These are phyloP conservation scores for Psittacula derbiana DNA, from an alignment of 2,797 vertebrate genomes.

Conservation along the genomic window DNA sequence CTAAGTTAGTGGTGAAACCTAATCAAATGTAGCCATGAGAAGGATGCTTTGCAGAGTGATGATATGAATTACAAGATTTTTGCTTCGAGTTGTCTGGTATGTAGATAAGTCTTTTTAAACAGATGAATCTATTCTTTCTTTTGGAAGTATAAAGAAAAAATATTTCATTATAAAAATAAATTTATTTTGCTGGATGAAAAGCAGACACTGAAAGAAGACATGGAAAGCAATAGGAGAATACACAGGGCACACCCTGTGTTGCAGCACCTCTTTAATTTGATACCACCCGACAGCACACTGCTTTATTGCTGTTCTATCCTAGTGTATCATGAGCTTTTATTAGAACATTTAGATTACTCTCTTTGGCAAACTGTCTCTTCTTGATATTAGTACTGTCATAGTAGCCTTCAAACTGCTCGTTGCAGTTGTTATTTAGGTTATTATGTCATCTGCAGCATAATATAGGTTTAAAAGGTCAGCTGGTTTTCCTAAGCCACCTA, in stretches of 20 bases:
- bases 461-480: background rate
- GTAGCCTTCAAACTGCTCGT: background rate
- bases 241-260: accelerated
- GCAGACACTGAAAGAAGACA: accelerated
- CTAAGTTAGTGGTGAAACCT: background rate
- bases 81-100: background rate
- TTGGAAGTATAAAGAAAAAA: background rate
- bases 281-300: accelerated
- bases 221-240: accelerated
- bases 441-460: background rate
- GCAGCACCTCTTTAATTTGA: background rate
- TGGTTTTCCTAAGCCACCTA: background rate
- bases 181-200: no score
- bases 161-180: background rate
- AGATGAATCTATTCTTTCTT: background rate
- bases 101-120: background rate
- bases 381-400: accelerated
- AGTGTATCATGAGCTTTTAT: accelerated
- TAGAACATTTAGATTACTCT: background rate
- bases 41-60: background rate
- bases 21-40: accelerated
- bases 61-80: accelerated
- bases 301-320: background rate
- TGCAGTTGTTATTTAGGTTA: background rate
- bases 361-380: background rate